Base-by-base conservation (phyloP, 2,797 vertebrate species). In the Rhynchotus rufescens region DNA sequence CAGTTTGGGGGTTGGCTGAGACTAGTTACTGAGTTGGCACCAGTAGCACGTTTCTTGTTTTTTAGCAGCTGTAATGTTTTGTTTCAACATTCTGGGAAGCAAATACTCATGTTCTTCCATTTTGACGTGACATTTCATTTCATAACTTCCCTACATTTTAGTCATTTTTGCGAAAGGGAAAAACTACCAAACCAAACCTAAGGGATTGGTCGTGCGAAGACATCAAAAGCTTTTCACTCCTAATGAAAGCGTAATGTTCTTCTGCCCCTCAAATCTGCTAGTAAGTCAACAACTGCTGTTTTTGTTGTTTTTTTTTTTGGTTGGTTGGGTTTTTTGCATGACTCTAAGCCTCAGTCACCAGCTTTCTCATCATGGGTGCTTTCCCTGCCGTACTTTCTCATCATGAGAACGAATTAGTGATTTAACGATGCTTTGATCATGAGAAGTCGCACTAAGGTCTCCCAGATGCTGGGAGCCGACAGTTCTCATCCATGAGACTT, bases 1-100 rank as follows among this genome's bases (percentile, higher is more conserved):
- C 86, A 78, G 83, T 96, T 95, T 90, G 80, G 73, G 92, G 89
- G 66, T 80, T 92, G 90, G 90, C 65, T 93, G 89, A 69, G 87
- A 66, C 59, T 60, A 17, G 92, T 80, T 56, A 66, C 76, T 76
- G 86, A 60, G 23, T 1, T 87, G 82, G 89, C 93, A 67, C 34
- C 9, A 10, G 73, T 11, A 57, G 59, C 69, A 81, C 7, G 11
- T 76, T 40, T 64, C 26, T 52, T 20, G 34, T 21, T 20, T 38
- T 21, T 60, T 49, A 84, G 74, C 86, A 51, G 40, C 75, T 80
- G 34, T 32, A 72, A 23, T 5, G 51, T 51, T 80, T 65, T 68
- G 20, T 61, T 92, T 51, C 61, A 42, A 0, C 19, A 0, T 78
- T 82, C 94, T 62, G 2, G 1, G 86, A 51, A 30, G 22, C 51